Evolutionary conservation across 2,797 vertebrate species (phyloP).

Genomic region (Psittacula echo): DNA sequence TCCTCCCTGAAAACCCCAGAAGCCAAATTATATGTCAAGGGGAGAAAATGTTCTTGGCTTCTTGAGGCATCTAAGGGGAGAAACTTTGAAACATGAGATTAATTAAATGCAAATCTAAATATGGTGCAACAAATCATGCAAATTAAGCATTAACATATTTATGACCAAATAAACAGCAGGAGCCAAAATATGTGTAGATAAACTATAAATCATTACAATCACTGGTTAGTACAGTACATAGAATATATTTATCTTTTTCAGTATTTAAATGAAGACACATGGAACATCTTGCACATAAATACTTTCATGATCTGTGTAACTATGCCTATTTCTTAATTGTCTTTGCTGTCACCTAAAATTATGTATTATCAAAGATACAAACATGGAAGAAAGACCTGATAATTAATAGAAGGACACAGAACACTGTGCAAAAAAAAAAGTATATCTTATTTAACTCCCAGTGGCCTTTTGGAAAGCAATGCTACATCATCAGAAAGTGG

Average conservation of each 20-base stretch:
- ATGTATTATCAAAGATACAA: background rate
- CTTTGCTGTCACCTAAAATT: background rate
- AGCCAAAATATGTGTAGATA: slow-evolving; percentile 33
- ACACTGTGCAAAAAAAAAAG: background rate
- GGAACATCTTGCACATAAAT: background rate
- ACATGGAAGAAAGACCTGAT: background rate
- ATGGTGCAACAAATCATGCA: slow-evolving; percentile 16
- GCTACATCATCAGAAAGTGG: background rate
- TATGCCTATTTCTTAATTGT: background rate
- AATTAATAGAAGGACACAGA: background rate
- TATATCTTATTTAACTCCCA: background rate
- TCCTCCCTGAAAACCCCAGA: background rate
- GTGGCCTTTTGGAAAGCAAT: background rate
- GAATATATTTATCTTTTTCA: background rate
- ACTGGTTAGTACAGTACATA: background rate
- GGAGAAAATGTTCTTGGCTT: slow-evolving; percentile 49
- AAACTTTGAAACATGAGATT: slow-evolving; percentile 2
- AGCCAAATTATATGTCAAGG: slow-evolving; percentile 16
- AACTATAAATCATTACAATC: background rate
- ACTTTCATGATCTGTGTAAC: background rate
- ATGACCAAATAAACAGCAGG: slow-evolving; percentile 12
- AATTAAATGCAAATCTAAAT: slow-evolving; percentile 30
- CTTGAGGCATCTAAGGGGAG: background rate
- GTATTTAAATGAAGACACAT: background rate
- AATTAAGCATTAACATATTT: slow-evolving; percentile 43